Evolutionary conservation across 2,113 vertebrate species (phyloP).

Genomic region (Chaenogobius annularis): DNA sequence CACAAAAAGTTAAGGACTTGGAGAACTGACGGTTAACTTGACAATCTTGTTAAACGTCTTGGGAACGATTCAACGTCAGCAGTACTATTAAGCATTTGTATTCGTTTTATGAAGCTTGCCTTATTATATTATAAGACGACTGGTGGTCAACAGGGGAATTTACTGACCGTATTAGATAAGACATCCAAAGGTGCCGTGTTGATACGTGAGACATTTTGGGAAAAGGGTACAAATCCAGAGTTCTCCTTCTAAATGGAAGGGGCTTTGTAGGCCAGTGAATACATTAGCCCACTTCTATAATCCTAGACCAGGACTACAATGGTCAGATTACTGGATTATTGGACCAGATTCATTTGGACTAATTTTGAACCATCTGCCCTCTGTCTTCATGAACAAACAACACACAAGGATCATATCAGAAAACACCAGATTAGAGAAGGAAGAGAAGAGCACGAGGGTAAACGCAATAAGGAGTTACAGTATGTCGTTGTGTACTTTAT

Average conservation of each 20-base stretch:
- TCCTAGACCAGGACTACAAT: slow-evolving; percentile 40
- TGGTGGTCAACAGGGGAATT: neutral
- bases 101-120: neutral
- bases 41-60: too few relatives aligned
- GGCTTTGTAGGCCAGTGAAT: slow-evolving; percentile 29
- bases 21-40: too few relatives aligned
- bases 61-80: too few relatives aligned
- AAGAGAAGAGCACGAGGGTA: too few relatives aligned
- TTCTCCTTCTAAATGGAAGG: neutral
- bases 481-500: neutral
- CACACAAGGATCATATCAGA: neutral
- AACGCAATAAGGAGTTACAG: too few relatives aligned
- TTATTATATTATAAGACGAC: neutral
- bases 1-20: neutral
- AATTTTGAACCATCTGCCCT: slow-evolving; percentile 50
- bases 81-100: neutral
- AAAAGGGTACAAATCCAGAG: neutral
- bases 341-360: slow-evolving; percentile 25
- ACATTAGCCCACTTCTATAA: slow-evolving; percentile 68
- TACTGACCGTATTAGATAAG: neutral
- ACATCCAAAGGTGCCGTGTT: neutral
- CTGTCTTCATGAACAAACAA: neutral
- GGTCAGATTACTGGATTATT: slow-evolving; percentile 51
- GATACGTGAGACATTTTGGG: neutral
- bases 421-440: neutral